Percentiles rank a stretch among this genome's conserved stretches.
Conservation (phyloP, 2,888 invertebrate genomes). For the Eupelmus urozonus region DNA sequence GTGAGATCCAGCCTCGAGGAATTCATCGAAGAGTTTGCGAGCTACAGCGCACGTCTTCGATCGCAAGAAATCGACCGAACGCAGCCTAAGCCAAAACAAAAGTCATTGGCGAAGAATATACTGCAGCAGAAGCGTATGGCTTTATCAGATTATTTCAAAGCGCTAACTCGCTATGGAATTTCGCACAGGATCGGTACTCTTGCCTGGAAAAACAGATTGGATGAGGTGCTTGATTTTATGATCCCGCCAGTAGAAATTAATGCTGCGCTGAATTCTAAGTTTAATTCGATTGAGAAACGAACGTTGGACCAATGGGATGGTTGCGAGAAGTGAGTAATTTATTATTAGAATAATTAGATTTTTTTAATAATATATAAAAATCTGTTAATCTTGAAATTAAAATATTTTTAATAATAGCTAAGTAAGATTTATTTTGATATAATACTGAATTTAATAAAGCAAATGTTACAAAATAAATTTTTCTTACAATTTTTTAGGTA, state of each 20-base stretch:
- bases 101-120: conserved; percentile 88
- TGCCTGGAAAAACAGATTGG: conserved; percentile 69
- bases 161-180: conserved; percentile 85
- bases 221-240: conserved; percentile 81
- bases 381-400: no score
- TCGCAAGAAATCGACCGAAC: conserved; percentile 79
- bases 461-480: not conserved
- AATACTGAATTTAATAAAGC: no score
- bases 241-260: conserved; percentile 85
- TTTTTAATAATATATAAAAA: no score
- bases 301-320: conserved; percentile 84
- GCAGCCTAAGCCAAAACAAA: conserved; percentile 85
- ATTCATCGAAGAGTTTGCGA: conserved; percentile 83
- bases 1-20: conserved; percentile 83
- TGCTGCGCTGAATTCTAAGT: conserved; percentile 80
- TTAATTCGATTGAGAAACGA: conserved; percentile 80
- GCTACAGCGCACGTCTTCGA: conserved; percentile 84
- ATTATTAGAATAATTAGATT: not conserved
- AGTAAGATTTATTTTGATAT: no score
- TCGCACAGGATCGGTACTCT: conserved; percentile 88
- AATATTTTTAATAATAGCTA: no score
- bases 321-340: conserved; percentile 82
- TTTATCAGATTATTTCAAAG: conserved; percentile 91
- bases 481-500: conserved; percentile 46
- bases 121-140: conserved; percentile 91